phyloP scores from a whole-genome alignment of 2,888 invertebrate species.

The Timema podura region DNA sequence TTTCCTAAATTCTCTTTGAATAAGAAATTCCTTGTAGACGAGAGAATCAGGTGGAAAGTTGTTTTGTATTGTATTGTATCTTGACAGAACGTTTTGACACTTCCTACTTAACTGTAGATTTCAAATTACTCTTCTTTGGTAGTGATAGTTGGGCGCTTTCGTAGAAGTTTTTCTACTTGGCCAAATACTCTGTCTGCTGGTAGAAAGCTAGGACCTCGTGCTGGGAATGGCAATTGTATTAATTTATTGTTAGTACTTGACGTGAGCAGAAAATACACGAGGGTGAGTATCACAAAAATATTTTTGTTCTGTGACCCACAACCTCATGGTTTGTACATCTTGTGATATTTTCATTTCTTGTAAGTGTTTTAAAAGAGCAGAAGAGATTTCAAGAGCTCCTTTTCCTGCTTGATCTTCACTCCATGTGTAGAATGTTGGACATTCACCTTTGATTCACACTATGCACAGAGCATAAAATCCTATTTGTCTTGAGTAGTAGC shows the following conservation, averaged over 20 bases:
- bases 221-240: not conserved
- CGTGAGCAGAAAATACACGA: not conserved
- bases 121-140: not conserved
- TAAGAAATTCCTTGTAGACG: not conserved
- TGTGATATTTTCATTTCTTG: not conserved
- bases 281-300: not conserved
- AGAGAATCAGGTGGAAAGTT: not conserved
- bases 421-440: not conserved
- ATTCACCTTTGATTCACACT: not conserved
- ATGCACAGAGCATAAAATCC: not conserved
- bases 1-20: not conserved
- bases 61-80: no score
- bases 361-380: not conserved
- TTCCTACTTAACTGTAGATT: not conserved
- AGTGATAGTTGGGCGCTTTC: not conserved
- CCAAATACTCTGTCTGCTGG: not conserved
- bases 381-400: not conserved
- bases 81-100: not conserved
- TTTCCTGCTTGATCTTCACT: constrained; percentile 5
- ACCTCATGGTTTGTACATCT: not conserved
- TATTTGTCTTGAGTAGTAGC: not conserved
- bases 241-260: not conserved
- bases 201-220: not conserved
- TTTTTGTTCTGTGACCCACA: not conserved
- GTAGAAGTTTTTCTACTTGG: not conserved